Conservation (phyloP, 2,888 invertebrate species). For the Alloscopus bannaensis region DNA sequence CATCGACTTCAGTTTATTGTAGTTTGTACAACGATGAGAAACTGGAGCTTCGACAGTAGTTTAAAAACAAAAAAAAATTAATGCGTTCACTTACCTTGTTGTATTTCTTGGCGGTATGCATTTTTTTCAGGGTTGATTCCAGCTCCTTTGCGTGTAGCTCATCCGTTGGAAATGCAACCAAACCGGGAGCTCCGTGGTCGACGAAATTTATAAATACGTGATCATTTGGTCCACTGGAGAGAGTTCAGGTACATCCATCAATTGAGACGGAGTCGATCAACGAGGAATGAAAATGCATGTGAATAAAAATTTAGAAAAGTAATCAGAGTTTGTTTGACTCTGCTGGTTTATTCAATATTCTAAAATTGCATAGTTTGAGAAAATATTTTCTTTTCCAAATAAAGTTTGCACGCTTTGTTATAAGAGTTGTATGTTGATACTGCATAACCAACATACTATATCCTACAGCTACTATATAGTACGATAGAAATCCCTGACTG, state of each 20-base stretch:
- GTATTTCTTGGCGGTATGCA: constrained; percentile 77
- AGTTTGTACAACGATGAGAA: too few relatives aligned
- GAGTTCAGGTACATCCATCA: too few relatives aligned
- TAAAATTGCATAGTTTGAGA: too few relatives aligned
- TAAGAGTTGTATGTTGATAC: too few relatives aligned
- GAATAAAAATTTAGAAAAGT: constrained; percentile 19
- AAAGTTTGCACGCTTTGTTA: too few relatives aligned
- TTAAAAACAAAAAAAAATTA: not conserved
- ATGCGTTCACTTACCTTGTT: constrained; percentile 75
- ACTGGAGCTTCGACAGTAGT: too few relatives aligned
- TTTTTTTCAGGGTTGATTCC: constrained; percentile 74
- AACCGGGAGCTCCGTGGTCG: constrained; percentile 80
- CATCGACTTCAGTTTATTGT: too few relatives aligned
- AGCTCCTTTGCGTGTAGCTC: constrained; percentile 75
- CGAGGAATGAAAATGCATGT: constrained; percentile 37
- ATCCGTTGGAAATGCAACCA: constrained; percentile 78
- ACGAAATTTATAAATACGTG: constrained; percentile 80
- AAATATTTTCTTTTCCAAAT: too few relatives aligned
- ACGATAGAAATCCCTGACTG: too few relatives aligned
- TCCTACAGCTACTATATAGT: too few relatives aligned
- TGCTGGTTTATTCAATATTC: too few relatives aligned
- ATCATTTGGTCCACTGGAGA: constrained; percentile 79
- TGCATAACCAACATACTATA: too few relatives aligned
- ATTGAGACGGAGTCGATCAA: constrained; percentile 12
- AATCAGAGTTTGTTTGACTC: not conserved